Conservation (phyloP, 2,888 invertebrate genomes). For the Parelbella ahira region DNA sequence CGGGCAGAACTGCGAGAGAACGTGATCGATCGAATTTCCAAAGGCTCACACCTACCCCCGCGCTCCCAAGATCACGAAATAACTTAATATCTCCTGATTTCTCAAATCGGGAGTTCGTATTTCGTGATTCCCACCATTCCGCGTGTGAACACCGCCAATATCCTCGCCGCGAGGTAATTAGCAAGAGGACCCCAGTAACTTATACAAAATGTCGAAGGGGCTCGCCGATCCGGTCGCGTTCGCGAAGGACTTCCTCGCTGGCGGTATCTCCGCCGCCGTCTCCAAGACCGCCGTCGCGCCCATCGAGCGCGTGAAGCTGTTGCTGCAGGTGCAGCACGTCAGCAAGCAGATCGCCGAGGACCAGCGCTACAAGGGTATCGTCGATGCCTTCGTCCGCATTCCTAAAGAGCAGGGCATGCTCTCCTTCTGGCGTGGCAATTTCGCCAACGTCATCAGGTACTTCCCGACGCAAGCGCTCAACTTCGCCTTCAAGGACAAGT, state of each 20-base stretch:
- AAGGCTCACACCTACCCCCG: constrained; percentile 78
- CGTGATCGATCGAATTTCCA: constrained; percentile 81
- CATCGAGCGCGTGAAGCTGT: constrained; percentile 97
- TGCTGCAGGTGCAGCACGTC: constrained; percentile 97
- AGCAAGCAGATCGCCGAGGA: constrained; percentile 94
- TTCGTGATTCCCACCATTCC: constrained; percentile 73
- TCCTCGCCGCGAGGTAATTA: constrained; percentile 56
- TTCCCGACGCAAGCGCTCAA: constrained; percentile 97
- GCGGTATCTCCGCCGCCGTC: constrained; percentile 95
- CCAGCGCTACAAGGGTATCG: constrained; percentile 95
- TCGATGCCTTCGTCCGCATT: constrained; percentile 94
- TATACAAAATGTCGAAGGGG: constrained; percentile 70
- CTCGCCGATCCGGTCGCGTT: constrained; percentile 90
- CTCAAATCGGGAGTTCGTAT: constrained; percentile 72
- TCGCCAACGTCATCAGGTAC: constrained; percentile 97
- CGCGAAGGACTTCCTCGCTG: constrained; percentile 95
- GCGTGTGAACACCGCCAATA: constrained; percentile 62
- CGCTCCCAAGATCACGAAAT: constrained; percentile 78
- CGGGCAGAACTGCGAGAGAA: constrained; percentile 73
- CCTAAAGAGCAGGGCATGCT: constrained; percentile 92
- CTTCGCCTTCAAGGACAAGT: constrained; percentile 98
- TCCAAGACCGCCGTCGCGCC: constrained; percentile 98
- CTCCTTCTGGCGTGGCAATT: constrained; percentile 97
- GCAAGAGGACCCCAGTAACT: constrained; percentile 50
- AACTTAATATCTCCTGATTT: constrained; percentile 72